Evolutionary conservation across 2,113 vertebrate genomes (phyloP), one percentile per base, ranked within the genome.

Genomic region (Crotophaga sulcirostris): DNA sequence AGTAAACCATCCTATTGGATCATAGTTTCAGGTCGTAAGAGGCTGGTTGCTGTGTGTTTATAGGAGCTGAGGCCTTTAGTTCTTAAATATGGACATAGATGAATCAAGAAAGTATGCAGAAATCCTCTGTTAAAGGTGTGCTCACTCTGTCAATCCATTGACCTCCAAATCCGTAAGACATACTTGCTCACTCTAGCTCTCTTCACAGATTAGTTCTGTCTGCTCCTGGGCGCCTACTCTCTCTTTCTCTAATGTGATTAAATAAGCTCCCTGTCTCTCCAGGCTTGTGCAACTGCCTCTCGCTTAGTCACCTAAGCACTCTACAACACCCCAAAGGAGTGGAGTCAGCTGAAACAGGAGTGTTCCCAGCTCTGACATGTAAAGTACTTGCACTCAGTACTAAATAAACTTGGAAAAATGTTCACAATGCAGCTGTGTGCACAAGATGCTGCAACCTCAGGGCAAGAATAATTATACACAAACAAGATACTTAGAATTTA

Each of bases 331-430:
- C 79, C 73, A 92, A 77, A 96, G 95, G 87, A 95, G 76, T 24
- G 56, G 84, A 98, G 94, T 97, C 93, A 96, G 95, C 97, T 97
- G 96, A 94, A 96, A 93, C 79, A 96, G 82, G 89, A 94, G 92
- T 25, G 8, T 94, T 97, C 95, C 83, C 85, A 93, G 95, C 96
- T 97, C 96, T 72, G 80, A 96, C 96, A 93, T 87, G 97, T 91
- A 96, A 97, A 95, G 79, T 87, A 86, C 94, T 96, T 95, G 92
- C 58, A 90, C 83, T 97, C 34, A 2, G 66, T 87, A 91, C 94
- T 98, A 96, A 95, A 92, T 95, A 97, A 97, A 97, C 96, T 96
- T 94, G 95, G 95, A 94, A 96, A 96, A 94, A 79, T 68, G 51
- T 90, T 95, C 92, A 90, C 89, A 92, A 94, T 80, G 88, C 93